Evolutionary conservation across 2,113 vertebrate genomes (phyloP), one percentile per base, ranked within the genome.

Genomic region (Otolemur garnettii): DNA sequence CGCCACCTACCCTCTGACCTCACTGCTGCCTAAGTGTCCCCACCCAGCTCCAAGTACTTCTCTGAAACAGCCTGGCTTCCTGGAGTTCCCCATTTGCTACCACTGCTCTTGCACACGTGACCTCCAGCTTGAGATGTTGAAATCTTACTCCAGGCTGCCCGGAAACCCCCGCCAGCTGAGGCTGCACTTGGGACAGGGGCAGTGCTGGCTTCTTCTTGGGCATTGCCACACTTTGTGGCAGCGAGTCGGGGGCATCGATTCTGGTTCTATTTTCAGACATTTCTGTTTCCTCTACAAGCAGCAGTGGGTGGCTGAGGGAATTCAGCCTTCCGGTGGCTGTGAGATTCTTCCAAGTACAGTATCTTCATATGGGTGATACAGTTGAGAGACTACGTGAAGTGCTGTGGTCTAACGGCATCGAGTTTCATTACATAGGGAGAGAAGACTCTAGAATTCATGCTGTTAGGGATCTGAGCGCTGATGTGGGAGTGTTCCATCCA

Each of bases 131-230:
- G 8, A 55, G 79, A 57, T 98, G 93, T 97, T 6, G 93, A 96
- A 97, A 98, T 96, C 93, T 64, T 90, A 38, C 85, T 84, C 69
- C 55, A 7, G 71, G 91, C 97, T 96, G 89, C 86, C 95, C 21
- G 91, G 97, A 98, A 98, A 97, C n/a, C 94, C 96, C 97, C 78
- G 4, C 57, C 12, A 14, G 79, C 66, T 19, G 83, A 7, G 94
- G 75, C 94, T 1, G 10, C 21, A 18, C 93, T 62, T 87, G 69
- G 92, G 92, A 30, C 19, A 33, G 24, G 45, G 74, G 26, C 0
- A 4, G 57, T 1, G 53, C 30, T 1, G 82, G 24, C 96, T 91
- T 62, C 88, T 35, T 0, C 88, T 35, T 0, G 35, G 68, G 38
- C 78, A 66, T 90, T 87, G 92, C 94, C 80, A 94, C 92, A 94